Percentiles rank a stretch among this genome's conserved stretches.
Conservation (phyloP, 1,140 invertebrate genomes). For the Sminthurides bifidus region DNA sequence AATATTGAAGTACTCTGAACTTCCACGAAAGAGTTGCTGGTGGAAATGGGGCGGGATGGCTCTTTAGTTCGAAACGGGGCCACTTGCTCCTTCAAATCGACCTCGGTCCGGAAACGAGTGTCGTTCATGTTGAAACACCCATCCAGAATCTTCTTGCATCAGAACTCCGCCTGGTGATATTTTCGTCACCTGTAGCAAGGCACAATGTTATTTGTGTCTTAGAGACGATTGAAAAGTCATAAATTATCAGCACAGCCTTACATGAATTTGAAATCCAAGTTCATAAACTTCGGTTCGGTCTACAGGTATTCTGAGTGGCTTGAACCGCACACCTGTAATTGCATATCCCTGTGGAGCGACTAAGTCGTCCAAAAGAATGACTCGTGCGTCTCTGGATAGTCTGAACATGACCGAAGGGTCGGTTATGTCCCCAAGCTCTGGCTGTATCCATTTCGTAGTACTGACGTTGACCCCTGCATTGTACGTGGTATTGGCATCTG, state of each 20-base stretch:
- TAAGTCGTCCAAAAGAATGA: slow-evolving; percentile 12
- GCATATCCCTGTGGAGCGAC: slow-evolving; percentile 5
- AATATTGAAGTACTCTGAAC: slow-evolving; percentile 9
- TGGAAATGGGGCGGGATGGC: neutral
- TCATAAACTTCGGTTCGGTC: neutral
- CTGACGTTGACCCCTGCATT: neutral
- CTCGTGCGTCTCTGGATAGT: neutral
- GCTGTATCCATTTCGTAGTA: slow-evolving; percentile 2
- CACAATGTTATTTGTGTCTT: neutral
- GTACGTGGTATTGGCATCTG: neutral
- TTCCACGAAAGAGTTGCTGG: slow-evolving; percentile 1
- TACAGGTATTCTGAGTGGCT: neutral
- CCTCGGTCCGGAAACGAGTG: neutral
- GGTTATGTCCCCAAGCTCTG: neutral
- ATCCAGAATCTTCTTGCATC: neutral
- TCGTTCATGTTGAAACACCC: slow-evolving; percentile 12
- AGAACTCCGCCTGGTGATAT: slow-evolving; percentile 1
- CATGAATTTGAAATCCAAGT: slow-evolving; percentile 10
- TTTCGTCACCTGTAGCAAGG: slow-evolving; percentile 5
- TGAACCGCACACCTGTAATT: slow-evolving; percentile 8
- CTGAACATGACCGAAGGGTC: slow-evolving; percentile 4
- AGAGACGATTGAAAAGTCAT: neutral
- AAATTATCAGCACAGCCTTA: neutral
- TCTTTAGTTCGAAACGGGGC: neutral
- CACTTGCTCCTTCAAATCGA: slow-evolving; percentile 3